Conservation (phyloP, 2,888 invertebrate genomes). For the Heliconius ethilla region DNA sequence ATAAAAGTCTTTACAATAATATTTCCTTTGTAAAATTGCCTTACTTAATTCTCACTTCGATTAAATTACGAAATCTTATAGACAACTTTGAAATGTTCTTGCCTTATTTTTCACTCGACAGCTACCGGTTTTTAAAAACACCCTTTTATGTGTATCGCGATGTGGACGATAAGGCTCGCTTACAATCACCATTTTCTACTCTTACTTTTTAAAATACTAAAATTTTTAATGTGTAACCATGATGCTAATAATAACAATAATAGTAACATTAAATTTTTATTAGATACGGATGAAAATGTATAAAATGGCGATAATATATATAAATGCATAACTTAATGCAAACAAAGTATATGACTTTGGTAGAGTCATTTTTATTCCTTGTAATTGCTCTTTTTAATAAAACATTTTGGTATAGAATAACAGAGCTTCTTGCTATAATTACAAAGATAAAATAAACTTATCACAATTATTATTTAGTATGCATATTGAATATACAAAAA, state of each 20-base stretch:
- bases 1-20: not conserved
- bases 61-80: slow-evolving; percentile 3
- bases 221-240: not conserved
- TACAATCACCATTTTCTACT: slow-evolving; percentile 1
- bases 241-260: not conserved
- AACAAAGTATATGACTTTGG: too few relatives aligned
- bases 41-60: not conserved
- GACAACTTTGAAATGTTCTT: not conserved
- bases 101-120: not conserved
- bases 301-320: not conserved
- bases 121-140: slow-evolving; percentile 14
- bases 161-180: slow-evolving; percentile 3
- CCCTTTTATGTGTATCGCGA: slow-evolving; percentile 2
- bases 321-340: not conserved
- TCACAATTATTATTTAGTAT: not conserved
- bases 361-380: not conserved
- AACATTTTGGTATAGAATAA: not conserved
- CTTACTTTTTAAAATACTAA: slow-evolving; percentile 2
- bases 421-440: not conserved
- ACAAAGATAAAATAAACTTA: not conserved
- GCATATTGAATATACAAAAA: not conserved
- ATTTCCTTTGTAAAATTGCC: not conserved
- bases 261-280: not conserved
- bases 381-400: not conserved
- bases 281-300: not conserved